Base-by-base conservation (phyloP, 2,797 vertebrate species). In the Galago senegalensis region DNA sequence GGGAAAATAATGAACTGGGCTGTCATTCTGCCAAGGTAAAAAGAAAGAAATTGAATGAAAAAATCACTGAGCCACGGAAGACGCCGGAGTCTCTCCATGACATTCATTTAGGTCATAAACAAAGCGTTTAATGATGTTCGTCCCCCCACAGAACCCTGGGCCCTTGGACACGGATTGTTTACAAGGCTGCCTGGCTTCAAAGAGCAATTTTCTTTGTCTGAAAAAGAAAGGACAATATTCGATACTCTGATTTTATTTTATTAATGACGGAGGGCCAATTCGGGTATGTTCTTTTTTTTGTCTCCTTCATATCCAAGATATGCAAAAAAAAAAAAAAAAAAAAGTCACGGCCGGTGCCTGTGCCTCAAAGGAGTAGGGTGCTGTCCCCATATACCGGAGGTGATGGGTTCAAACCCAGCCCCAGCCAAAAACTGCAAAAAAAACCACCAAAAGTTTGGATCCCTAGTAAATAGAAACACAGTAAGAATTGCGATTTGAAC, bases 21-120 rank as follows among this genome's bases (percentile, higher is more conserved):
- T 96, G 96, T 97, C 83, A 87, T 87, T 96, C 72, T 84, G 49
- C 49, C 70, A 92, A 95, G 83, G 25, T 34, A 53, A 97, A 96
- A 96, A 96, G 23, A 77, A 97, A 85, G 27, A 97, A 97, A 93
- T 87, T 70, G 94, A 23, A 96, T 96, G 31, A 98, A 98, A 98
- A 40, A 40, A 40, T 65, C 98, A 89, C 31, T 98, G 82, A 97
- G 96, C 87, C 86, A 3, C 96, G 97, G 97, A 97, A 87, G 2
- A 60, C 82, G 97, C 77, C 80, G 81, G 98, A 97, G 89, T 70
- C 95, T 95, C 98, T 98, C 97, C 95, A 95, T 97, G 96, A 96
- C 89, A 97, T 97, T 98, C 85, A 96, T 98, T 98, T 96, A 88
- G 37, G 49, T 96, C 89, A 95, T 97, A 98, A 94, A 94, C 63